Conservation (phyloP, 2,113 vertebrate genomes). For the Crotalus tigris region DNA sequence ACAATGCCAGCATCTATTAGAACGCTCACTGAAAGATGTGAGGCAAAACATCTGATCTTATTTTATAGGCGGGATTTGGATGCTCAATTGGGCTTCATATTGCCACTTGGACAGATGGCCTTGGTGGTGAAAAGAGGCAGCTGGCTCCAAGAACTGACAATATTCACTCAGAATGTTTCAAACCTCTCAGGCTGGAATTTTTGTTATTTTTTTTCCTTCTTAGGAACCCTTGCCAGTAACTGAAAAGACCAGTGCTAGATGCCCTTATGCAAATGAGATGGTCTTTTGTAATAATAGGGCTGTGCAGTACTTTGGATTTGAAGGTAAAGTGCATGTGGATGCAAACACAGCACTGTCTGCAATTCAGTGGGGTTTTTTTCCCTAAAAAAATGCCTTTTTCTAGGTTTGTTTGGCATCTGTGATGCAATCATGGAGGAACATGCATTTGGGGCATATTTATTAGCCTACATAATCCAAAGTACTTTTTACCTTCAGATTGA, state of each 20-base stretch:
- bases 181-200: background rate
- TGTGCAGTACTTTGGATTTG: background rate
- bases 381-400: background rate
- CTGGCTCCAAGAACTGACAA: slow-evolving; percentile 1
- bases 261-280: background rate
- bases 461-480: background rate
- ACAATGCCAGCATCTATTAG: background rate
- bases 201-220: background rate
- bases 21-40: background rate
- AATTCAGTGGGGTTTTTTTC: background rate
- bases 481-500: background rate
- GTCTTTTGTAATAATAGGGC: background rate
- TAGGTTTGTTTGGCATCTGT: background rate
- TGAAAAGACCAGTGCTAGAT: background rate
- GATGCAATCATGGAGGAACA: background rate
- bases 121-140: background rate
- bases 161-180: background rate
- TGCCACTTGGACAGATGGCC: background rate
- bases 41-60: background rate
- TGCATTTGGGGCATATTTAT: background rate
- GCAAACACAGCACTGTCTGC: background rate
- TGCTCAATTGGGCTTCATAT: background rate
- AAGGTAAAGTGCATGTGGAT: background rate
- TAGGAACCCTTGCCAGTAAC: background rate
- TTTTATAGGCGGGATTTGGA: background rate